Evolutionary conservation across 2,113 vertebrate genomes (phyloP).

Genomic region (Psophia crepitans): DNA sequence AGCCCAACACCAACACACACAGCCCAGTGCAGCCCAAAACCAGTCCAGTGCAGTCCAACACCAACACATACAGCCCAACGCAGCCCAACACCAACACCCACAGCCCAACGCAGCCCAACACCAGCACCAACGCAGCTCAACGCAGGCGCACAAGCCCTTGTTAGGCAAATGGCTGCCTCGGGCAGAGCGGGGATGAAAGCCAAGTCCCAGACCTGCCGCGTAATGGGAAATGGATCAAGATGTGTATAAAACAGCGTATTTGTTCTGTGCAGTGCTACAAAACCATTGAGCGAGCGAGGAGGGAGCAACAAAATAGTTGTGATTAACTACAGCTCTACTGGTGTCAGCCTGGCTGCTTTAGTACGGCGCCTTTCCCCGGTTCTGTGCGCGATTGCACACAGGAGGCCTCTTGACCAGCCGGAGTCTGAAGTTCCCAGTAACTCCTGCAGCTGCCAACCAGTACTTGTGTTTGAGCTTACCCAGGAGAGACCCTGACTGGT

Average conservation of each 20-base stretch:
- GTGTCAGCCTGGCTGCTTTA: background rate
- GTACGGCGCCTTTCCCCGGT: background rate
- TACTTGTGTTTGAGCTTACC: background rate
- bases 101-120: too few species aligned
- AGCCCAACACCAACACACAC: background rate
- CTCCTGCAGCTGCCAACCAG: constrained; percentile 2
- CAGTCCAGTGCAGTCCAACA: too few species aligned
- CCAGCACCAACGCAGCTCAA: background rate
- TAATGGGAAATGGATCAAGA: background rate
- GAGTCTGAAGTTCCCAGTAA: background rate
- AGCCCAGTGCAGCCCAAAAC: background rate
- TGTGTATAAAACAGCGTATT: background rate
- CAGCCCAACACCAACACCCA: background rate
- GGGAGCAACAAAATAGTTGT: background rate
- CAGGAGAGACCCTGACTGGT: background rate
- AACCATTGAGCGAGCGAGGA: background rate
- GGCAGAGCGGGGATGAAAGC: background rate
- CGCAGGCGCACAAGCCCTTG: background rate
- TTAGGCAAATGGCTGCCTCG: background rate
- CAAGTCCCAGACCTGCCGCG: background rate
- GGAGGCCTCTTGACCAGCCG: constrained; percentile 5
- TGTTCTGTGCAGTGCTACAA: background rate
- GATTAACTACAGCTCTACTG: background rate
- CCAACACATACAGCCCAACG: background rate
- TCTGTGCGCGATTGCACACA: background rate